A percentile compares a stretch with the other conserved stretches of the same genome.
Conservation (phyloP, 2,113 vertebrate species). For the Urocitellus parryii region DNA sequence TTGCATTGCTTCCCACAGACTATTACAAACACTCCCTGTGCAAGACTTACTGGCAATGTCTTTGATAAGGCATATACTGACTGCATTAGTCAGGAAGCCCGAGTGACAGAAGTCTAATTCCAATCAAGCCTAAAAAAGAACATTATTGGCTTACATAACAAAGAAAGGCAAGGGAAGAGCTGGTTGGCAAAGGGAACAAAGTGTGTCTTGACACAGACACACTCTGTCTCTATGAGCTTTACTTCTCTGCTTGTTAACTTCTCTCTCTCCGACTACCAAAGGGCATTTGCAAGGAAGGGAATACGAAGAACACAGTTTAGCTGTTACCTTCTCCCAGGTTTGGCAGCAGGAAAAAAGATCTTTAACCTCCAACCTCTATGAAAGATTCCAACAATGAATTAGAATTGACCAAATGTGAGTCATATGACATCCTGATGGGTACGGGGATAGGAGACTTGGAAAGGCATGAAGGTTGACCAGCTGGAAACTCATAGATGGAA, state of each 20-base stretch:
- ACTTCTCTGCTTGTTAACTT: neutral
- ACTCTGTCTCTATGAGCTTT: neutral
- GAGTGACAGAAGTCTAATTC: slow-evolving; percentile 12
- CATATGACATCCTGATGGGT: neutral
- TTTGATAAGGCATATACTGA: slow-evolving; percentile 56
- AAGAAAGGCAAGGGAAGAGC: neutral
- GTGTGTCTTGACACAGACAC: neutral
- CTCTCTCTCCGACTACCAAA: neutral
- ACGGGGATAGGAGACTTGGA: fast-evolving
- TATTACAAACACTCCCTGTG: slow-evolving; percentile 49
- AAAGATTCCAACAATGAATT: neutral
- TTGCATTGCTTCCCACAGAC: slow-evolving; percentile 58
- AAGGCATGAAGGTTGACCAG: neutral
- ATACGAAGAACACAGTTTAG: neutral
- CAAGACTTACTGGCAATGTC: slow-evolving; percentile 51
- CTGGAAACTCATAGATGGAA: neutral
- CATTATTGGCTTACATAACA: neutral
- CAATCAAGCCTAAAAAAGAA: slow-evolving; percentile 19
- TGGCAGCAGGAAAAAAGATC: neutral
- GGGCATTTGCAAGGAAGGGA: neutral
- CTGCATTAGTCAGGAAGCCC: slow-evolving; percentile 55
- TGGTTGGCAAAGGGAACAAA: neutral
- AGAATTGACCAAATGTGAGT: neutral
- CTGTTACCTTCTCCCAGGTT: neutral
- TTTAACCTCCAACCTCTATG: neutral